Evolutionary conservation across 2,888 invertebrate genomes (phyloP), one percentile per base, ranked within the genome.

Genomic region (Agonopterix subpropinquella): DNA sequence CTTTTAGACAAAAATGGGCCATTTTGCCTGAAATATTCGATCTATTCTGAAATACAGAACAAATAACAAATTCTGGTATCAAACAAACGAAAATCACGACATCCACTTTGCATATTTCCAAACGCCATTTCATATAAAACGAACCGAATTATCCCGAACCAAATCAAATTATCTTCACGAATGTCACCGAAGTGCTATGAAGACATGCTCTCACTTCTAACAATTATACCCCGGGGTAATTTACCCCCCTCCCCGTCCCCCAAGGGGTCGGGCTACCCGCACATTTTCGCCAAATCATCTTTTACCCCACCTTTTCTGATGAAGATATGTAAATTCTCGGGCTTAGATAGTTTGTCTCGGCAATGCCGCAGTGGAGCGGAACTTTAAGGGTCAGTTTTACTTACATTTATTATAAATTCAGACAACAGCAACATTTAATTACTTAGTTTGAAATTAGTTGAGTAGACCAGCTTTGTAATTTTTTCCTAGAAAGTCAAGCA

Each of bases 251-350:
- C 28, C 28, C 28, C 45, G 53, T 36, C 36, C 51, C 46, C 47
- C 50, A 54, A 44, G 46, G 28, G 48, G 48, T 49, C 57, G 28
- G 28, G 28, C 28, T 28, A 58, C 58, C 50, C 72, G 70, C 67
- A 68, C 77, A 70, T 71, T 76, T 77, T 67, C 71, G 73, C 70
- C 74, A 72, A 79, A 81, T 83, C 82, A 85, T 86, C 86, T 84
- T 28, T 85, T 76, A 79, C 85, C 84, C 77, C 73, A 66, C 75
- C 70, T 74, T 77, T 76, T 70, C 72, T 76, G 81, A 82, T 80
- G 77, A 85, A 83, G 86, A 85, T 85, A 85, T 82, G 85, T 70
- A 79, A 85, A 86, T 82, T 65, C 62, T 67, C 61, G 58, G 57
- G 62, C 57, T 28, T 64, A 67, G 74, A 73, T 75, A 77, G 72